Evolutionary conservation across 1,140 invertebrate genomes (phyloP), one percentile per base, ranked within the genome.

Genomic region (Drosophila fuyamai): DNA sequence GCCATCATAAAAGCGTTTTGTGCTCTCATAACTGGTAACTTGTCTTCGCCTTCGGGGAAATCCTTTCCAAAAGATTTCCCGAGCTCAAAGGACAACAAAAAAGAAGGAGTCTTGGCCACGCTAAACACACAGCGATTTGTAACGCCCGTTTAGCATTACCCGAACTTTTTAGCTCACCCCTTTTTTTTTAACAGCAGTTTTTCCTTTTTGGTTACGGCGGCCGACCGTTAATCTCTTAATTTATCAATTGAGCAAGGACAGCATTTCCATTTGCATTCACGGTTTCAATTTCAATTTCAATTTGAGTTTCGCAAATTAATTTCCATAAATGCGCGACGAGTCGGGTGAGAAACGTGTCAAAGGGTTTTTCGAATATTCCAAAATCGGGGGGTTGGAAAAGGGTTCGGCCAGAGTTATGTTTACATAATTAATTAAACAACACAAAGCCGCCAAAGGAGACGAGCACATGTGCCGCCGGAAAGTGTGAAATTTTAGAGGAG

Each of bases 391-490:
- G 57, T 86, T 77, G 36, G 35, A 76, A 83, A 82, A 76, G 73
- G 79, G 43, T 76, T 72, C 65, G 55, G 70, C 65, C 76, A 75
- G 88, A 85, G 79, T 83, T 85, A 91, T 89, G 89, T 91, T 91
- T 91, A 91, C 90, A 91, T 91, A 91, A 91, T 91, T 91, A 90
- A 91, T 91, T 91, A 91, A 91, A 91, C 80, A 91, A 71, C 66
- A 79, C 63, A 82, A 81, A 82, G 85, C 68, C 47, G 32, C 41
- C 47, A 48, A 53, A 29, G 55, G 51, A 67, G 75, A 53, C 32
- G 57, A 38, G 44, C 76, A 76, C 76, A 80, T 67, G 62, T 65
- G 79, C 57, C 38, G 56, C n/a, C 27, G 36, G 38, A 46, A 72
- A 72, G 67, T 73, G 70, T 60, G 67, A 73, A 72, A 47, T 57